Base-by-base conservation (phyloP, 2,888 invertebrate species). In the Exocentrus adspersus region DNA sequence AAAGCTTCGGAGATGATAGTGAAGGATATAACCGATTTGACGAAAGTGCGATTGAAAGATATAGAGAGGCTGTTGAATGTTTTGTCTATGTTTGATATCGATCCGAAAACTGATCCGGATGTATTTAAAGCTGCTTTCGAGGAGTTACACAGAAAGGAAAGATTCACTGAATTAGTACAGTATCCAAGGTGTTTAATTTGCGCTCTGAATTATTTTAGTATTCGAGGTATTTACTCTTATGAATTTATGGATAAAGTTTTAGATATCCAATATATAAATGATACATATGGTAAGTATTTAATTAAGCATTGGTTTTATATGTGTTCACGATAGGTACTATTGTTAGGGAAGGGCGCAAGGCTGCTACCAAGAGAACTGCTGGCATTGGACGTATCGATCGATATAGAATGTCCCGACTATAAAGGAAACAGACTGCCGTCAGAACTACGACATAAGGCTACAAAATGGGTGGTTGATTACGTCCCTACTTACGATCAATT, bases 11-110 rank as follows among this genome's bases (percentile, higher is more conserved):
- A 87, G 46, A 85, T 84, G 64, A 84, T 90, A 16, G 78, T 83
- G 6, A 72, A 79, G 1, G 81, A 86, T 21, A 76, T 91, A 0
- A 67, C 83, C 2, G 65, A 77, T 58, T 28, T 65, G 2, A 63
- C 74, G n/a, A 64, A 66, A 32, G 72, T 80, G 1, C 86, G 92
- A 65, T 50, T 92, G 0, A 94, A 94, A 81, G 93, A 94, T 77
- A 82, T 93, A 24, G 93, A 93, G 80, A 86, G 92, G 71, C 80
- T 92, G 6, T 80, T 88, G 2, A 84, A 90, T 64, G 85, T 86
- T 0, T 85, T 88, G 75, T 86, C 87, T 1, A 85, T 88, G 75
- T 90, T 90, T 69, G 86, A 90, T 78, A 85, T 84, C 58, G 79
- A 81, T 62, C 88, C 88, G 10, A 71, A 84, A 53, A 85, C 84